Evolutionary conservation across 2,797 vertebrate species (phyloP).

Genomic region (Sebastes diaconus): DNA sequence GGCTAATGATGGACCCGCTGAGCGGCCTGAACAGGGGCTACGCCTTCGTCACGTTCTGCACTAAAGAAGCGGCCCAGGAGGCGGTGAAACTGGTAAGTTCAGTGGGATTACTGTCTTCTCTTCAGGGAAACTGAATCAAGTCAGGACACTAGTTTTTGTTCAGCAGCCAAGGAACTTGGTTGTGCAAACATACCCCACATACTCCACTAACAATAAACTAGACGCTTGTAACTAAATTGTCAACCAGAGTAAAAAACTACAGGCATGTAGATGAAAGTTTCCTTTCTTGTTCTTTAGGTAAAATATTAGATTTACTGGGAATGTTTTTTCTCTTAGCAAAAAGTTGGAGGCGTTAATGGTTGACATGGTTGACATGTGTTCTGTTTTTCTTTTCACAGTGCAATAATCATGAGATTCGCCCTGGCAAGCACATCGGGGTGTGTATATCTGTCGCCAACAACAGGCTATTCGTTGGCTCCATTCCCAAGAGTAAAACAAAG

Average conservation of each 20-base stretch:
- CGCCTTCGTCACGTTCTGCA: conserved; percentile 98
- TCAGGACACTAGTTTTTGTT: not conserved
- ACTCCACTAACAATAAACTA: not conserved
- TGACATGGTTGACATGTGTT: not conserved
- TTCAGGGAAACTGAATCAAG: not conserved
- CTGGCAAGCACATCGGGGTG: conserved; percentile 97
- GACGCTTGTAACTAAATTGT: not conserved
- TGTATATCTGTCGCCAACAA: conserved; percentile 99
- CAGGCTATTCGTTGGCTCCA: conserved; percentile 97
- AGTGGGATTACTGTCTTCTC: not conserved
- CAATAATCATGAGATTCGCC: conserved; percentile 97
- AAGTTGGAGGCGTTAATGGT: not conserved
- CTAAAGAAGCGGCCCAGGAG: conserved; percentile 95
- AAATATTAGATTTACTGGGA: not conserved
- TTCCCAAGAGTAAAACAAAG: conserved; percentile 99
- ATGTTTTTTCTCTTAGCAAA: not conserved
- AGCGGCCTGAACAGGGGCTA: conserved; percentile 96
- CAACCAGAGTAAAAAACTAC: not conserved
- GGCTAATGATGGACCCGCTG: conserved; percentile 98
- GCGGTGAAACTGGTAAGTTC: conserved; percentile 93
- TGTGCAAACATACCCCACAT: not conserved
- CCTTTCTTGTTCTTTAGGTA: not conserved
- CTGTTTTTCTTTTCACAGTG: conserved; percentile 78
- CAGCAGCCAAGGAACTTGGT: not conserved
- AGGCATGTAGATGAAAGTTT: not conserved